Evolutionary conservation across 1,140 invertebrate species (phyloP).

Genomic region (Plectrocnemia conspersa): DNA sequence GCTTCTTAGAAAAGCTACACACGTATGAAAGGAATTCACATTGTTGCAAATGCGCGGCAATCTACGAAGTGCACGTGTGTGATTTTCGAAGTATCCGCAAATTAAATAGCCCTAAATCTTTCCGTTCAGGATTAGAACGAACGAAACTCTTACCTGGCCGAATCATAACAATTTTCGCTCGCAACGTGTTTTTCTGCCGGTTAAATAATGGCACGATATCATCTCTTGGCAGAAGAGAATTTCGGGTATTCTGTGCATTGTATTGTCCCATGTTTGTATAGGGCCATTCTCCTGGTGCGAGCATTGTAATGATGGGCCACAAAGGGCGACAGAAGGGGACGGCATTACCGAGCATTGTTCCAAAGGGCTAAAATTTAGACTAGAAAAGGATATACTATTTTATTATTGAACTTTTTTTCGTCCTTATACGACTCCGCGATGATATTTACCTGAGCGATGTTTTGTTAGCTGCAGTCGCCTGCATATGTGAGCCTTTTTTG

Average conservation of each 20-base stretch:
- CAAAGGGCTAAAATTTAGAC: constrained; percentile 26
- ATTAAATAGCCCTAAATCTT: too few relatives aligned
- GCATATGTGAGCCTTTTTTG: not conserved
- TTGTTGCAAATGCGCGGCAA: too few relatives aligned
- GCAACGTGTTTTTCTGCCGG: too few relatives aligned
- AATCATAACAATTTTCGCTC: too few relatives aligned
- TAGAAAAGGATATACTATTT: constrained; percentile 19
- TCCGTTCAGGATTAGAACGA: too few relatives aligned
- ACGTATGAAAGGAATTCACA: too few relatives aligned
- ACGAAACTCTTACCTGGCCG: too few relatives aligned
- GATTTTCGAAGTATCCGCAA: too few relatives aligned
- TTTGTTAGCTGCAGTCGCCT: constrained; percentile 7
- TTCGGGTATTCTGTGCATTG: constrained; percentile 4
- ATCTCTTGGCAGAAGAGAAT: constrained; percentile 11
- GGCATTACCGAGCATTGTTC: constrained; percentile 26
- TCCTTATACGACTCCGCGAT: not conserved
- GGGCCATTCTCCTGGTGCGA: constrained; percentile 28
- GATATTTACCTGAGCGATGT: constrained; percentile 17
- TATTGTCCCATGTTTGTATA: constrained; percentile 32
- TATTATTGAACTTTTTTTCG: constrained; percentile 30
- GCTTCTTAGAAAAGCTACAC: too few relatives aligned
- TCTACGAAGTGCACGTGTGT: too few relatives aligned
- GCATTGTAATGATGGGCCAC: constrained; percentile 28
- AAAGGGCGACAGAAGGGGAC: constrained; percentile 18
- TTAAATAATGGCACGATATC: constrained; percentile 22